Percentiles rank a stretch among this genome's conserved stretches.
phyloP scores from a whole-genome alignment of 2,888 invertebrate species.

The Brachypterus glaber region DNA sequence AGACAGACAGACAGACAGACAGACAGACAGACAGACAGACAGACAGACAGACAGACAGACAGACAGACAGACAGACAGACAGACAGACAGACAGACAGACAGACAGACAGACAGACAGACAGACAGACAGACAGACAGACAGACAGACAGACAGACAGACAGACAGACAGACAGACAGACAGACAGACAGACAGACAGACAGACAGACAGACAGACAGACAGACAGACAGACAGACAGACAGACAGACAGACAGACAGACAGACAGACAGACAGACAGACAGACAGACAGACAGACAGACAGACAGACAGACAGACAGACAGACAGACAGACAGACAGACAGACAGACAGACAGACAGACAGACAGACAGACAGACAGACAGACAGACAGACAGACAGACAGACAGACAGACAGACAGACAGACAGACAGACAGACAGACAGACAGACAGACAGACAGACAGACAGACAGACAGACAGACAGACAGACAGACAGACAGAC shows the following conservation, averaged over 20 bases:
- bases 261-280: constrained; percentile 7
- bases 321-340: constrained; percentile 7
- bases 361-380: constrained; percentile 7
- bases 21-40: constrained; percentile 7
- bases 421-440: constrained; percentile 7
- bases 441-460: constrained; percentile 7
- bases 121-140: constrained; percentile 7
- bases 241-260: constrained; percentile 7
- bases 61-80: constrained; percentile 7
- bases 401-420: constrained; percentile 6
- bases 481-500: constrained; percentile 7
- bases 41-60: constrained; percentile 7
- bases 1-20: constrained; percentile 7
- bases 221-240: constrained; percentile 7
- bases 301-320: constrained; percentile 7
- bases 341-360: constrained; percentile 7
- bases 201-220: constrained; percentile 7
- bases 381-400: constrained; percentile 7
- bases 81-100: constrained; percentile 7
- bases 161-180: constrained; percentile 8
- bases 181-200: constrained; percentile 9
- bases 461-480: constrained; percentile 7
- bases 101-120: constrained; percentile 7
- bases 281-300: constrained; percentile 7
- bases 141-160: constrained; percentile 7